These are phyloP conservation scores for Nephila pilipes DNA, from an alignment of 1,140 invertebrate species.

Conservation along the genomic window DNA sequence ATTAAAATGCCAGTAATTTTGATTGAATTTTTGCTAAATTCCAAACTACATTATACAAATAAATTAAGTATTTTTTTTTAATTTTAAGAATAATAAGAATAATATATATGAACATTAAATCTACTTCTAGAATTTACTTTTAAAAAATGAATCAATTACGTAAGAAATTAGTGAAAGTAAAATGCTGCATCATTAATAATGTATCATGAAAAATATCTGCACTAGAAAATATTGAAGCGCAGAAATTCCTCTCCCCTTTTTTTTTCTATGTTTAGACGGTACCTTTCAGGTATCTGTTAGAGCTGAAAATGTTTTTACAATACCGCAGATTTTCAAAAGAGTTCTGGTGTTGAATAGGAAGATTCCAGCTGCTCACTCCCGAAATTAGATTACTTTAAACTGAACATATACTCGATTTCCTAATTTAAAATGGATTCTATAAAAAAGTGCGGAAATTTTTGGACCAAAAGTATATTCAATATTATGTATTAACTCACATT, in stretches of 20 bases:
- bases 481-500: constrained; percentile 21
- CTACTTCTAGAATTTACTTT: no score
- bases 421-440: constrained; percentile 34
- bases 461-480: not conserved
- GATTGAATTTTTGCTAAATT: no score
- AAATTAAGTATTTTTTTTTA: no score
- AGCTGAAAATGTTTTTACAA: constrained; percentile 3
- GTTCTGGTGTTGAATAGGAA: not conserved
- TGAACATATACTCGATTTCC: constrained; percentile 19
- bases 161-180: no score
- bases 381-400: constrained; percentile 46
- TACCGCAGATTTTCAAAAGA: not conserved
- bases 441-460: not conserved
- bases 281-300: not conserved
- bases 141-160: no score
- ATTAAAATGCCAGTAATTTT: no score
- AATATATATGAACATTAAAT: no score
- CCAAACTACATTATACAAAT: no score
- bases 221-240: no score
- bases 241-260: not conserved
- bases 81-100: no score
- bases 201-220: no score
- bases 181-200: no score
- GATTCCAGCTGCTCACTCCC: not conserved
- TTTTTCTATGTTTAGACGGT: not conserved